Evolutionary conservation across 2,888 invertebrate genomes (phyloP).

Genomic region (Ophion slaviceki): DNA sequence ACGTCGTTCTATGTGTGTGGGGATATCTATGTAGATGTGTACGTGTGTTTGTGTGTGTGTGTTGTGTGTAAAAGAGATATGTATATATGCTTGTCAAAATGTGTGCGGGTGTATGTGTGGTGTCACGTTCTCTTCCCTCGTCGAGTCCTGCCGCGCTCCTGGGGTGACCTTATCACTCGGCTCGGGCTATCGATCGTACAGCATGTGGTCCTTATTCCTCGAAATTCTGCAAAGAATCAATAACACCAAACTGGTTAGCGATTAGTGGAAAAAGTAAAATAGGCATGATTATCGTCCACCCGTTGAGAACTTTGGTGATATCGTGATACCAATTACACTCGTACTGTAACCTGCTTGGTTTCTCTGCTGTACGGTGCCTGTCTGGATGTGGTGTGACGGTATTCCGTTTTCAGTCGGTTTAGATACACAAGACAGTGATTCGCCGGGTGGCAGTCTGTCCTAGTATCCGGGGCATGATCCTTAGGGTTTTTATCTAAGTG

Average conservation of each 20-base stretch:
- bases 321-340: background rate
- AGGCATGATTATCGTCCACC: background rate
- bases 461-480: too few species aligned
- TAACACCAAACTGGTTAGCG: constrained; percentile 42
- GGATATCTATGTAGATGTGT: background rate
- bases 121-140: constrained; percentile 32
- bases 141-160: constrained; percentile 47
- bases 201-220: constrained; percentile 52
- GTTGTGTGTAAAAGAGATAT: background rate
- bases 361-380: too few species aligned
- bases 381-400: too few species aligned
- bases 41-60: too few species aligned
- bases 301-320: background rate
- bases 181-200: constrained; percentile 56
- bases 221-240: constrained; percentile 59
- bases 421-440: too few species aligned
- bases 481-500: too few species aligned
- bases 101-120: constrained; percentile 5
- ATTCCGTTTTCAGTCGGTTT: too few species aligned
- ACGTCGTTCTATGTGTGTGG: constrained; percentile 9
- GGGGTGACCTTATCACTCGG: constrained; percentile 60
- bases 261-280: constrained; percentile 12
- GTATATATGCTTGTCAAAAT: background rate
- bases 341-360: background rate
- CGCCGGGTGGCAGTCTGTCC: too few species aligned